A percentile compares a stretch with the other conserved stretches of the same genome.
phyloP scores from a whole-genome alignment of 2,797 vertebrate species.

The Salmo trutta region DNA sequence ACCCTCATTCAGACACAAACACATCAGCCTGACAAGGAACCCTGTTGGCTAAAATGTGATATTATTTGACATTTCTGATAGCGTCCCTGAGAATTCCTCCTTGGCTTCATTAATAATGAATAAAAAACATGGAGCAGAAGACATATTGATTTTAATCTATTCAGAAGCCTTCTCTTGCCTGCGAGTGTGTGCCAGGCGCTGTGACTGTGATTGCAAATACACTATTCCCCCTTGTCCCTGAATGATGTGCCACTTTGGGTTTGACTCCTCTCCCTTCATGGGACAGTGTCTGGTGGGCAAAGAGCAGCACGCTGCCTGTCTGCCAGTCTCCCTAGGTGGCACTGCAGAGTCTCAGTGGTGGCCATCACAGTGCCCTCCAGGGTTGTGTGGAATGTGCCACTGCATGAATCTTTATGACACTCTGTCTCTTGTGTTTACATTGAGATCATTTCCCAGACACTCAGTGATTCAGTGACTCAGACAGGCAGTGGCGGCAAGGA shows the following conservation, averaged over 20 bases:
- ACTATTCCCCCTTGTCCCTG: constrained; percentile 30
- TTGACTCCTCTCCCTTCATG: constrained; percentile 51
- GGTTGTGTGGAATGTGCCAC: constrained; percentile 29
- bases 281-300: constrained; percentile 36
- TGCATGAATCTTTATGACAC: constrained; percentile 38
- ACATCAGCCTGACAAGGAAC: constrained; percentile 36
- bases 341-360: constrained; percentile 40
- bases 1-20: background rate
- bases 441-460: constrained; percentile 28
- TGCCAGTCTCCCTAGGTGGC: constrained; percentile 49
- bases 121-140: constrained; percentile 43
- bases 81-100: constrained; percentile 50
- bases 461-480: constrained; percentile 11
- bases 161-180: constrained; percentile 43
- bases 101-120: constrained; percentile 64
- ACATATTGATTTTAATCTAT: constrained; percentile 71
- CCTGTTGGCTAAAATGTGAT: constrained; percentile 49
- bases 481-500: constrained; percentile 11
- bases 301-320: constrained; percentile 43
- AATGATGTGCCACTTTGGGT: constrained; percentile 48
- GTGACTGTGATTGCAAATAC: constrained; percentile 50
- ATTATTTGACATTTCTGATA: constrained; percentile 28
- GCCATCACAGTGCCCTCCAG: constrained; percentile 31
- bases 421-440: constrained; percentile 34
- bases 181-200: constrained; percentile 6